A percentile compares a stretch with the other conserved stretches of the same genome.
These are phyloP conservation scores for Sesia apiformis DNA, from an alignment of 2,888 invertebrate genomes.

Conservation along the genomic window DNA sequence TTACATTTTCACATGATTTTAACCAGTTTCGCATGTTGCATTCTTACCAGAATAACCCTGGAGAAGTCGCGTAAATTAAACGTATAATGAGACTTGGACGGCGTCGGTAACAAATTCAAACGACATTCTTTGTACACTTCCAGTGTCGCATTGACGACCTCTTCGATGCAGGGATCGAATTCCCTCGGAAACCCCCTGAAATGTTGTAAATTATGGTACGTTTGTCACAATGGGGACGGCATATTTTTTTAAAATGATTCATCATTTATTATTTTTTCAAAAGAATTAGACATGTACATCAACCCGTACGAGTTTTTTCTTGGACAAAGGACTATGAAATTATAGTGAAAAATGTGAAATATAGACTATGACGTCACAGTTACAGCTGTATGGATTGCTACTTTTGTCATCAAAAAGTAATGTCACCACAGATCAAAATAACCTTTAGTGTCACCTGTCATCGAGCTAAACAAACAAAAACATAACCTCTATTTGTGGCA, in stretches of 20 bases:
- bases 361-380: no score
- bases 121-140: constrained; percentile 90
- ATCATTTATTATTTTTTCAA: constrained; percentile 50
- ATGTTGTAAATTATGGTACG: constrained; percentile 11
- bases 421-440: no score
- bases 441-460: no score
- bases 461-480: no score
- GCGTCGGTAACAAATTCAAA: constrained; percentile 90
- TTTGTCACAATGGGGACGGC: background rate
- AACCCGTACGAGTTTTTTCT: no score
- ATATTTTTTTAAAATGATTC: constrained; percentile 84
- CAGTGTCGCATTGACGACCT: constrained; percentile 90
- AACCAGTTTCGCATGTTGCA: background rate
- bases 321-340: no score
- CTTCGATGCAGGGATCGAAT: constrained; percentile 93
- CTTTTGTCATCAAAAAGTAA: no score
- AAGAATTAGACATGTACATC: constrained; percentile 11
- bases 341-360: no score
- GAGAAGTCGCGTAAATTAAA: constrained; percentile 97
- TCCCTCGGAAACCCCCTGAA: constrained; percentile 93
- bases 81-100: constrained; percentile 94
- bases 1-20: no score
- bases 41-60: constrained; percentile 86
- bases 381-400: no score
- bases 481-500: no score